A percentile compares a stretch with the other conserved stretches of the same genome.
phyloP scores from a whole-genome alignment of 2,888 invertebrate species.

The Agriopis leucophaearia region DNA sequence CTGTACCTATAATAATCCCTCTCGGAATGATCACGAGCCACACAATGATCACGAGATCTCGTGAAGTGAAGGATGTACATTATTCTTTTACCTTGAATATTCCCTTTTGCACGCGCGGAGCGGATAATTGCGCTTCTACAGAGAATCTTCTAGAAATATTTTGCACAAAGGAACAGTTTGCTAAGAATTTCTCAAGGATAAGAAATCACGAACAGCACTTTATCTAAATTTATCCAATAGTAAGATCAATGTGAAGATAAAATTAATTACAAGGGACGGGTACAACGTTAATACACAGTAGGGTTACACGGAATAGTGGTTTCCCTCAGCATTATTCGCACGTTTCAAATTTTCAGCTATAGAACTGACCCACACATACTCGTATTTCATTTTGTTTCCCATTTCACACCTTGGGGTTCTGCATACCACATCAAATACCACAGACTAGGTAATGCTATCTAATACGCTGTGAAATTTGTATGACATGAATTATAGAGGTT shows the following conservation, averaged over 20 bases:
- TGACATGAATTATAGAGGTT: not conserved
- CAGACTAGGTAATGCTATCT: no score
- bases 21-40: not conserved
- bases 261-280: slow-evolving; percentile 6
- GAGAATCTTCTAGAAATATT: slow-evolving; percentile 35
- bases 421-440: not conserved
- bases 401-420: slow-evolving; percentile 16
- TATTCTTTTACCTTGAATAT: slow-evolving; percentile 28
- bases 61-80: slow-evolving; percentile 16
- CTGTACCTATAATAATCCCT: not conserved
- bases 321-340: slow-evolving; percentile 22
- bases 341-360: slow-evolving; percentile 29
- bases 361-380: slow-evolving; percentile 28
- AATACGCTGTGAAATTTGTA: not conserved
- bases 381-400: slow-evolving; percentile 20
- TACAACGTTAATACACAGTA: not conserved
- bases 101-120: slow-evolving; percentile 24
- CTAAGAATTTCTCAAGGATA: slow-evolving; percentile 28
- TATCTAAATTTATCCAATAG: slow-evolving; percentile 16
- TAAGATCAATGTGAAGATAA: slow-evolving; percentile 2
- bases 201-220: slow-evolving; percentile 14
- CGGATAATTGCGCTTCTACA: slow-evolving; percentile 26
- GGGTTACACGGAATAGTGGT: not conserved
- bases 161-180: slow-evolving; percentile 33
- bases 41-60: no score